phyloP scores from a whole-genome alignment of 2,888 invertebrate species.

The Dolichopus griseipennis region DNA sequence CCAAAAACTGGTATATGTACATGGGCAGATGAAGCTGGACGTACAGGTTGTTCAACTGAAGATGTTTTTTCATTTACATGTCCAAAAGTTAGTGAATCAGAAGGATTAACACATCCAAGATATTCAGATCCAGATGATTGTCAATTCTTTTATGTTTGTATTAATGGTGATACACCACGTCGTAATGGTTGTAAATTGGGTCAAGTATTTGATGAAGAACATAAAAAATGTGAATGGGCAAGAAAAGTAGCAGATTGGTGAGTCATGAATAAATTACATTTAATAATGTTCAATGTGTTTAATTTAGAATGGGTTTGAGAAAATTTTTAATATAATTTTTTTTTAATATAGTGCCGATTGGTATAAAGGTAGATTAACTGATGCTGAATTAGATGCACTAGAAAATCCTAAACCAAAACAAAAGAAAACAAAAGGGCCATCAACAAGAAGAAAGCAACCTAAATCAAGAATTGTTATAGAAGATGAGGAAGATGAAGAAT shows the following conservation, averaged over 20 bases:
- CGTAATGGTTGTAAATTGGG: constrained; percentile 82
- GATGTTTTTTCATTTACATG: constrained; percentile 79
- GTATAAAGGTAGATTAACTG: constrained; percentile 78
- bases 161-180: constrained; percentile 75
- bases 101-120: constrained; percentile 70
- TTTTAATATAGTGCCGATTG: constrained; percentile 65
- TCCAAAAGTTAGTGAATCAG: constrained; percentile 64
- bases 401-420: constrained; percentile 66
- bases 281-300: constrained; percentile 15
- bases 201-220: constrained; percentile 76
- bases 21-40: constrained; percentile 87
- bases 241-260: constrained; percentile 85
- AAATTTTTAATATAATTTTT: constrained; percentile 8
- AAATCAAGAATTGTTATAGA: constrained; percentile 26
- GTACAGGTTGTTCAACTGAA: constrained; percentile 73
- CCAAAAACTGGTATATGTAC: constrained; percentile 83
- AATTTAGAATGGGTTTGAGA: constrained; percentile 11
- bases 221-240: constrained; percentile 75
- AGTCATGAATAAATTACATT: constrained; percentile 30
- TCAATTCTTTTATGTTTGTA: constrained; percentile 86
- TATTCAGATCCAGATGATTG: constrained; percentile 84
- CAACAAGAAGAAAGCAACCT: constrained; percentile 31
- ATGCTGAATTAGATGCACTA: constrained; percentile 66
- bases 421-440: constrained; percentile 41
- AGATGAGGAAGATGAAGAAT: constrained; percentile 26